Evolutionary conservation across 2,113 vertebrate species (phyloP).

Genomic region (Apeltes quadracus): DNA sequence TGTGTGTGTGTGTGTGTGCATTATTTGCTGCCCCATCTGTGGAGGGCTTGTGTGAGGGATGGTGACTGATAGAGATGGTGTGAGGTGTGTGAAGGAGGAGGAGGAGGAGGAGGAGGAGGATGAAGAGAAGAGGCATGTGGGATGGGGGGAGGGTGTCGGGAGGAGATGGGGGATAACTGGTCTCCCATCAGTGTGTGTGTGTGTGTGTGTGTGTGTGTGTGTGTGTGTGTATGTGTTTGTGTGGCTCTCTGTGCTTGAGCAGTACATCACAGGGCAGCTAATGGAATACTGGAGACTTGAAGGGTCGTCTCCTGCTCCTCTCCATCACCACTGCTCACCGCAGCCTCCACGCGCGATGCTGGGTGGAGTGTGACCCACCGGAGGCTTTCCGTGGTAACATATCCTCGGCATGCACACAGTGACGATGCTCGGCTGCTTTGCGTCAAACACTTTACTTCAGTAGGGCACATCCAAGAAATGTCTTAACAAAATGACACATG

Average conservation of each 20-base stretch:
- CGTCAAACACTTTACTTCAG: not conserved
- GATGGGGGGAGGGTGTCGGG: constrained; percentile 54
- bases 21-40: constrained; percentile 56
- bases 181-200: constrained; percentile 44
- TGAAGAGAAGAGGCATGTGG: constrained; percentile 42
- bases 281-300: constrained; percentile 73
- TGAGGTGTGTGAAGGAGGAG: constrained; percentile 59
- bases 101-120: constrained; percentile 28
- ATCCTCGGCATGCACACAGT: no score
- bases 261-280: constrained; percentile 73
- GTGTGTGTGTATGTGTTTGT: constrained; percentile 30
- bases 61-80: constrained; percentile 66
- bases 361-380: constrained; percentile 17
- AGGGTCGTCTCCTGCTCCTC: constrained; percentile 61
- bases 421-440: no score
- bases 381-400: not conserved
- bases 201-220: constrained; percentile 37
- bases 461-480: not conserved
- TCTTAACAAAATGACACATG: not conserved
- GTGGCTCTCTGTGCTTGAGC: constrained; percentile 34
- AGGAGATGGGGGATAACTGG: constrained; percentile 37
- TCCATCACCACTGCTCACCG: constrained; percentile 41
- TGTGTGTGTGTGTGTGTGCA: constrained; percentile 24
- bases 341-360: constrained; percentile 34
- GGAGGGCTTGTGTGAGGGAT: constrained; percentile 69